A percentile compares a stretch with the other conserved stretches of the same genome.
phyloP scores from a whole-genome alignment of 1,140 invertebrate species.

The Doryteuthis pealeii region DNA sequence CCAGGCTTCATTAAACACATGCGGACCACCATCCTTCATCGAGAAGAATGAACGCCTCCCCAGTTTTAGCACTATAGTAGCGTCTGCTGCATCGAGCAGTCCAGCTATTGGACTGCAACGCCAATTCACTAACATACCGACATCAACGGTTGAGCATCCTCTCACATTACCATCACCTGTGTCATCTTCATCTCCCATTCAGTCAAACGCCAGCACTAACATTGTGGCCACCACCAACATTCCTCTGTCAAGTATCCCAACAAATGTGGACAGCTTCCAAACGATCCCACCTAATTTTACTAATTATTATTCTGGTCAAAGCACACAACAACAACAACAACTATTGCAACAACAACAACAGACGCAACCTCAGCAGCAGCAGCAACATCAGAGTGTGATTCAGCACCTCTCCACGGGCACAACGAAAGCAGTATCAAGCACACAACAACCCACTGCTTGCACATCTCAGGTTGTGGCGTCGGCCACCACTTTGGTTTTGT shows the following conservation, averaged over 20 bases:
- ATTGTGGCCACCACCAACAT: not conserved
- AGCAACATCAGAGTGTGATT: conserved; percentile 4
- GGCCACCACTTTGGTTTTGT: not conserved
- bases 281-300: not conserved
- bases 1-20: not conserved
- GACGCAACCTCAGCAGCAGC: not conserved
- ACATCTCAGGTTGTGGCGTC: not conserved
- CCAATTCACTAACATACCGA: not conserved
- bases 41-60: conserved; percentile 24
- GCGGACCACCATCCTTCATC: conserved; percentile 7
- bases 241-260: not conserved
- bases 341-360: not conserved
- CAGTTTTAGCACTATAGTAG: conserved; percentile 30
- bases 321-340: not conserved
- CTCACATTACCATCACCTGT: not conserved
- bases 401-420: conserved; percentile 1
- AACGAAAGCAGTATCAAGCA: not conserved
- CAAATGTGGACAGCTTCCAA: conserved; percentile 2
- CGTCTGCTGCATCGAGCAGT: conserved; percentile 10
- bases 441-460: not conserved
- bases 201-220: not conserved
- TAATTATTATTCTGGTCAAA: conserved; percentile 6
- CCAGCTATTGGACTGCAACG: conserved; percentile 14
- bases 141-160: conserved; percentile 14
- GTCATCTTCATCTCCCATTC: conserved; percentile 30